Percentiles rank a stretch among this genome's conserved stretches.
phyloP scores from a whole-genome alignment of 2,888 invertebrate genomes.

The Drosophila koepferae region DNA sequence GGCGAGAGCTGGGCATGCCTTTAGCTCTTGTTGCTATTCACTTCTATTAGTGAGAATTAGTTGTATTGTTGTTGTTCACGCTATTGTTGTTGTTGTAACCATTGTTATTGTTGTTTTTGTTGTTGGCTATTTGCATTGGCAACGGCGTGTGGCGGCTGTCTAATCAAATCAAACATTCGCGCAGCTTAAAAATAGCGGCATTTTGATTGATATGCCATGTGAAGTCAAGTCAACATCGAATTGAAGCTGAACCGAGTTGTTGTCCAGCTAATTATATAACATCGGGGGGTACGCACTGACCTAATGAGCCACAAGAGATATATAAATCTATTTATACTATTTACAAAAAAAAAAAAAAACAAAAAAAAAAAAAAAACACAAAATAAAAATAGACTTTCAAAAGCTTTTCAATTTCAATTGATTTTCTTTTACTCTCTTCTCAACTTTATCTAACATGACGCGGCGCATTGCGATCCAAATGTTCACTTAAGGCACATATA shows the following conservation, averaged over 20 bases:
- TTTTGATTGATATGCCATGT: conserved; percentile 62
- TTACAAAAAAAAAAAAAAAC: conserved; percentile 20
- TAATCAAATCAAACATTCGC: conserved; percentile 66
- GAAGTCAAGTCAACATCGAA: conserved; percentile 17
- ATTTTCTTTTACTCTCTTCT: not conserved
- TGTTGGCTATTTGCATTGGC: conserved; percentile 57
- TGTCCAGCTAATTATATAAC: conserved; percentile 66
- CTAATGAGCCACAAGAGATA: conserved; percentile 68
- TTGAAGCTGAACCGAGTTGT: conserved; percentile 6
- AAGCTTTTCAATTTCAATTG: conserved; percentile 49
- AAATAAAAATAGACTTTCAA: conserved; percentile 41
- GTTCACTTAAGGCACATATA: not conserved
- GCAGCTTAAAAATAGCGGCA: conserved; percentile 73
- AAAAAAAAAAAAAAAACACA: conserved; percentile 1
- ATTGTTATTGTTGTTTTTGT: conserved; percentile 12
- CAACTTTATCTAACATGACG: no score
- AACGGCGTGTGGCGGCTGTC: conserved; percentile 76
- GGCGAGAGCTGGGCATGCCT: conserved; percentile 3
- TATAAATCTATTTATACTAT: conserved; percentile 55
- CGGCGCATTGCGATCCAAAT: not conserved
- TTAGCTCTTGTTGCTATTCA: conserved; percentile 44
- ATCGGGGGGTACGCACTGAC: conserved; percentile 56
- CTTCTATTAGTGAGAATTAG: conserved; percentile 68
- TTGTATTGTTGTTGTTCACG: conserved; percentile 52
- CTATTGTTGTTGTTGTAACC: conserved; percentile 31